phyloP scores from a whole-genome alignment of 2,113 vertebrate genomes.

The Thalassarche chlororhynchos region DNA sequence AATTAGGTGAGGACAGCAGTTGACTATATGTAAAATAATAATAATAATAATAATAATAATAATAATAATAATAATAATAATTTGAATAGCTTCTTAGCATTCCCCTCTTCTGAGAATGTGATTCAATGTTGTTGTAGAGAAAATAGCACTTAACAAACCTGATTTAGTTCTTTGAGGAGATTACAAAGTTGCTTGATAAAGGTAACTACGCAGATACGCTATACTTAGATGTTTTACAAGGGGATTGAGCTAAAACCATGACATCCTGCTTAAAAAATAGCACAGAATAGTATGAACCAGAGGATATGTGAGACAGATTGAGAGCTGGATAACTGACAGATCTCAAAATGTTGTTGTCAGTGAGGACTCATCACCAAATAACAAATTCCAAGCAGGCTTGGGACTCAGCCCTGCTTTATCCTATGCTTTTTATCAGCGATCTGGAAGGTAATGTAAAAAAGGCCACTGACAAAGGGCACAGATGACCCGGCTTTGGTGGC shows the following conservation, averaged over 20 bases:
- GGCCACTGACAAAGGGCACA: not conserved
- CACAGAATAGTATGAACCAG: constrained; percentile 51
- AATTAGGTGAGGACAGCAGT: not conserved
- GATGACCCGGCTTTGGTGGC: not conserved
- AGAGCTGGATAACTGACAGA: constrained; percentile 59
- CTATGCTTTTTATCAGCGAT: not conserved
- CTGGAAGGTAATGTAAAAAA: not conserved
- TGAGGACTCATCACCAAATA: constrained; percentile 4
- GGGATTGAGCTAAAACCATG: constrained; percentile 58
- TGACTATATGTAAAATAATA: not conserved
- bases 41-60: not conserved
- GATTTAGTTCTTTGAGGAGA: constrained; percentile 50
- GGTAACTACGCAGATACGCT: constrained; percentile 62
- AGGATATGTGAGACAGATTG: constrained; percentile 50
- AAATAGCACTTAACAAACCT: constrained; percentile 50
- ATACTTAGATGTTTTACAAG: constrained; percentile 57
- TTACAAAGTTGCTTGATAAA: constrained; percentile 55
- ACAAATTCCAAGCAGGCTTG: constrained; percentile 6
- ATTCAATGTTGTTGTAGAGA: constrained; percentile 49
- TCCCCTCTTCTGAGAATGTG: constrained; percentile 5
- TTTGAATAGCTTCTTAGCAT: not conserved
- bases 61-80: not conserved
- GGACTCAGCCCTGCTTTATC: not conserved
- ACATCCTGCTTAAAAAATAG: constrained; percentile 61
- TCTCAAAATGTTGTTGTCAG: constrained; percentile 54